These are phyloP conservation scores for Anisognathus igniventris DNA, from an alignment of 2,797 vertebrate genomes.

Conservation along the genomic window DNA sequence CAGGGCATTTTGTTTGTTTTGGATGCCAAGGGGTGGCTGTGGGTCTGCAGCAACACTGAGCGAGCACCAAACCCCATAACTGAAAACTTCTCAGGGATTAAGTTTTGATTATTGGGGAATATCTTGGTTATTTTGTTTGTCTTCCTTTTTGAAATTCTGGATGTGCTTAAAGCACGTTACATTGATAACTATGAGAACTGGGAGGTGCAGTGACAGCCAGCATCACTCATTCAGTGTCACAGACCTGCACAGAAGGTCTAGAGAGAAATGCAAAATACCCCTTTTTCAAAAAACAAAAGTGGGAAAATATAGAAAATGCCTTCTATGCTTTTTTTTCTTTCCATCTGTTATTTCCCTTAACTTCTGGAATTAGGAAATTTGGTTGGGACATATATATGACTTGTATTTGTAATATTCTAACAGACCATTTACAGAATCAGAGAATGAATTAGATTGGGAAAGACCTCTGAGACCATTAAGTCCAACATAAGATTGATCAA, in stretches of 20 bases:
- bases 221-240: background rate
- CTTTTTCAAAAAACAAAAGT: background rate
- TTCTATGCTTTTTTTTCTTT: background rate
- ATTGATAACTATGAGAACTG: background rate
- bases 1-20: background rate
- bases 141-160: background rate
- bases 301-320: background rate
- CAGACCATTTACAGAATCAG: background rate
- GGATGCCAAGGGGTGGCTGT: background rate
- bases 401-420: background rate
- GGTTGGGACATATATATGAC: rapidly evolving
- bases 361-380: background rate
- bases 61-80: background rate
- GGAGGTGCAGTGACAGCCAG: background rate
- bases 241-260: background rate
- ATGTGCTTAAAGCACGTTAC: background rate
- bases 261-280: background rate
- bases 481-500: background rate
- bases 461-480: background rate
- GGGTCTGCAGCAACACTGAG: background rate
- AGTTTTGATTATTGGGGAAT: background rate
- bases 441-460: background rate
- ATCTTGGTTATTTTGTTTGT: background rate
- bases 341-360: background rate
- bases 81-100: background rate